phyloP scores from a whole-genome alignment of 2,888 invertebrate species.

The Rapana venosa region DNA sequence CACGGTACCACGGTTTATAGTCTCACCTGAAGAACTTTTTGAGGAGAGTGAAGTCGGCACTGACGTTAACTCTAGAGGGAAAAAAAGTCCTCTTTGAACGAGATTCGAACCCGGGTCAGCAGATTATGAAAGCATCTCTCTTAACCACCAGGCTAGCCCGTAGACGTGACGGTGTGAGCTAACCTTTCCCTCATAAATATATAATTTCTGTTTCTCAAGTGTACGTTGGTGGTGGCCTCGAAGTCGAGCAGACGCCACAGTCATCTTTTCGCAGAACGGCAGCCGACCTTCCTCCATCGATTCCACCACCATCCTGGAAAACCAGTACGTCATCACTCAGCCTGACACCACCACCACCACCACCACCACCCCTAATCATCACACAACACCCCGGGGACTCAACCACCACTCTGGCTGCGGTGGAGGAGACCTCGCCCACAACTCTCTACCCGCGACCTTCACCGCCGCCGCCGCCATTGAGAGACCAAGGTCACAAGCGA shows the following conservation, averaged over 20 bases:
- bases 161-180: too few species aligned
- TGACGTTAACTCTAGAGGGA: too few species aligned
- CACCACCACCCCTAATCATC: background rate
- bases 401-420: background rate
- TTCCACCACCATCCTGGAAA: background rate
- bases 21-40: too few species aligned
- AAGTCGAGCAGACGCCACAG: background rate
- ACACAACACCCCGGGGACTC: background rate
- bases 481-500: background rate
- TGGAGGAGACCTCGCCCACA: background rate
- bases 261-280: conserved; percentile 35
- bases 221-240: conserved; percentile 31
- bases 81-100: too few species aligned
- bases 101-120: too few species aligned
- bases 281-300: background rate
- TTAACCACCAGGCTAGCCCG: too few species aligned
- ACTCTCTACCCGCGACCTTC: background rate
- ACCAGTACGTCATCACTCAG: conserved; percentile 12
- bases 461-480: background rate
- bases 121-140: too few species aligned
- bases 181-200: too few species aligned
- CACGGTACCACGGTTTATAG: too few species aligned
- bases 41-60: too few species aligned
- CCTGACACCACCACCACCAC: background rate
- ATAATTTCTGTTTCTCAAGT: background rate